Conservation (phyloP, 2,113 vertebrate species). For the Meleagris gallopavo region DNA sequence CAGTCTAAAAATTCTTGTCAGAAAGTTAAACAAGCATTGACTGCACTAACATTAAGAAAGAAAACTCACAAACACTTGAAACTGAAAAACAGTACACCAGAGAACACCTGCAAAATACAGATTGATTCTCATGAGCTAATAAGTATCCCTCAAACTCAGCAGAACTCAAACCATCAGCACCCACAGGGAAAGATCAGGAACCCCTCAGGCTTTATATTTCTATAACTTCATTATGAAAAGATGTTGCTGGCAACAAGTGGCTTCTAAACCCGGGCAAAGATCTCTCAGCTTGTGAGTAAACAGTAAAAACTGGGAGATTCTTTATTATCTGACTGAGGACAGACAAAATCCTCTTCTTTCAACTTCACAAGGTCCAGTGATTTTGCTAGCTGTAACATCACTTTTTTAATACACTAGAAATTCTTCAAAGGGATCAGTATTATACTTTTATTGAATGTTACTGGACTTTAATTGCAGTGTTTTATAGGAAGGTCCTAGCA, state of each 20-base stretch:
- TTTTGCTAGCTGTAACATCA: background rate
- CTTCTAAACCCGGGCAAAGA: background rate
- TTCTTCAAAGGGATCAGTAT: background rate
- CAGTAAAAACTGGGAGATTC: background rate
- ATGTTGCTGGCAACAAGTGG: slow-evolving; percentile 32
- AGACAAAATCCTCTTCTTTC: background rate
- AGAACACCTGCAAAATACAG: background rate
- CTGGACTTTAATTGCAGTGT: background rate
- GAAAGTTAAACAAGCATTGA: background rate
- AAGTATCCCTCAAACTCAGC: background rate
- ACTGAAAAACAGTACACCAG: background rate
- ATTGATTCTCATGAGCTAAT: background rate
- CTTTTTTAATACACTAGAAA: background rate
- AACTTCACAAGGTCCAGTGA: background rate
- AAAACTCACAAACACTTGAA: background rate
- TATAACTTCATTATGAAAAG: background rate
- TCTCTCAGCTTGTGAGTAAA: rapidly evolving
- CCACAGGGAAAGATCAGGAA: background rate
- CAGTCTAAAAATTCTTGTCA: background rate
- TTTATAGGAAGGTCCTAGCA: background rate
- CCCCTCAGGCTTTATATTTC: background rate
- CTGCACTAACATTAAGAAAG: background rate
- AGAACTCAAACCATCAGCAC: background rate
- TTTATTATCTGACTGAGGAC: background rate
- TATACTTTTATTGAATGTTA: background rate